Evolutionary conservation across 2,113 vertebrate genomes (phyloP).

Genomic region (Engraulis encrasicolus): DNA sequence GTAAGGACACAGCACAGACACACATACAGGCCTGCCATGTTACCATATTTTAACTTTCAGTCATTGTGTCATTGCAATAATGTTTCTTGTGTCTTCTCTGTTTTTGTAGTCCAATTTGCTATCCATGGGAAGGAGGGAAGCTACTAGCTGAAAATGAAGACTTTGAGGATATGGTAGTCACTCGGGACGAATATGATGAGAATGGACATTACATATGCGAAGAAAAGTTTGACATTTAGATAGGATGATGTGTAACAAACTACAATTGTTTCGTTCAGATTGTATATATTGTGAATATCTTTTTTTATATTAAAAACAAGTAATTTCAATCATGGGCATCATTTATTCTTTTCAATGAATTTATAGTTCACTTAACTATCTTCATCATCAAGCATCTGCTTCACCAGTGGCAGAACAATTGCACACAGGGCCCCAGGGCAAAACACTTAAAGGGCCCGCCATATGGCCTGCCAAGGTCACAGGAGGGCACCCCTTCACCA

Average conservation of each 20-base stretch:
- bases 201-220: slow-evolving; percentile 94
- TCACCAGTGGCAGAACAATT: too few species aligned
- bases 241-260: background rate
- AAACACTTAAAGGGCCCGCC: too few species aligned
- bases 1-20: slow-evolving; percentile 72
- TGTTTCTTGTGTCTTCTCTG: slow-evolving; percentile 42
- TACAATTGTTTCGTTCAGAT: background rate
- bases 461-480: too few species aligned
- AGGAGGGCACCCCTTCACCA: too few species aligned
- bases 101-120: slow-evolving; percentile 85
- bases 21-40: too few species aligned
- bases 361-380: too few species aligned
- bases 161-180: slow-evolving; percentile 96
- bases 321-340: background rate
- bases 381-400: too few species aligned
- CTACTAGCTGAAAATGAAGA: slow-evolving; percentile 92
- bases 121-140: slow-evolving; percentile 95
- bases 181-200: slow-evolving; percentile 96
- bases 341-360: background rate
- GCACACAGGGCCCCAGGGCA: too few species aligned
- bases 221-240: slow-evolving; percentile 96
- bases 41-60: too few species aligned
- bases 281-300: slow-evolving; percentile 12
- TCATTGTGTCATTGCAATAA: too few species aligned
- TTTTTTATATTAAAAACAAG: background rate